Conservation (phyloP, 2,113 vertebrate species). For the Perca schrenkii region DNA sequence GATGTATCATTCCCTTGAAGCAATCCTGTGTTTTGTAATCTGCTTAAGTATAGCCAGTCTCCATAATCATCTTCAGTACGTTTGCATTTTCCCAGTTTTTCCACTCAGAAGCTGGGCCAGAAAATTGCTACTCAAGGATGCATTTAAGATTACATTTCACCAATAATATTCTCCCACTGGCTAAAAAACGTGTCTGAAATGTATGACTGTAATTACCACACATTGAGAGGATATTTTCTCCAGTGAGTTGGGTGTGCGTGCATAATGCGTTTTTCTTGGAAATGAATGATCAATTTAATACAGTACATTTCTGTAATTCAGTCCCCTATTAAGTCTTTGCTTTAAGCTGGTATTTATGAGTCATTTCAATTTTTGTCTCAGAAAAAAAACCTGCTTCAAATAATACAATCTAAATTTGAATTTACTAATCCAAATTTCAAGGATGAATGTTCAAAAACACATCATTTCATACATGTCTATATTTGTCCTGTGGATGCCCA, state of each 20-base stretch:
- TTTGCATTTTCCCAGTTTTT: conserved; percentile 29
- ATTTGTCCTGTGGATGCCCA: neutral
- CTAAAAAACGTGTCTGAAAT: conserved; percentile 32
- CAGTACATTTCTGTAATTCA: neutral
- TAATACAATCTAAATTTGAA: neutral
- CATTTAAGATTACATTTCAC: conserved; percentile 45
- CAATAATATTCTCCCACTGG: conserved; percentile 19
- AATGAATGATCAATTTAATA: conserved; percentile 8
- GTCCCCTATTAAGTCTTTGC: neutral
- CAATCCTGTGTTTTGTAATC: conserved; percentile 35
- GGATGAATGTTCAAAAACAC: neutral
- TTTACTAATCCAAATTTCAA: neutral
- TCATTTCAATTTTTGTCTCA: neutral
- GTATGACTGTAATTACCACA: conserved; percentile 26
- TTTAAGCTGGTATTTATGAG: conserved; percentile 6
- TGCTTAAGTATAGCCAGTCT: conserved; percentile 29
- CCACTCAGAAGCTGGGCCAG: conserved; percentile 35
- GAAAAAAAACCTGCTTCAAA: neutral
- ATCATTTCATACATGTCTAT: neutral
- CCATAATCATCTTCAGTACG: conserved; percentile 28
- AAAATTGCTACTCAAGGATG: conserved; percentile 45
- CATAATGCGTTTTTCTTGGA: neutral
- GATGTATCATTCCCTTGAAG: conserved; percentile 29
- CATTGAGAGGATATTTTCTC: conserved; percentile 26
- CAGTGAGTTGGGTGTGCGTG: neutral